Evolutionary conservation across 1,140 invertebrate species (phyloP).

Genomic region (Adelges cooleyi): DNA sequence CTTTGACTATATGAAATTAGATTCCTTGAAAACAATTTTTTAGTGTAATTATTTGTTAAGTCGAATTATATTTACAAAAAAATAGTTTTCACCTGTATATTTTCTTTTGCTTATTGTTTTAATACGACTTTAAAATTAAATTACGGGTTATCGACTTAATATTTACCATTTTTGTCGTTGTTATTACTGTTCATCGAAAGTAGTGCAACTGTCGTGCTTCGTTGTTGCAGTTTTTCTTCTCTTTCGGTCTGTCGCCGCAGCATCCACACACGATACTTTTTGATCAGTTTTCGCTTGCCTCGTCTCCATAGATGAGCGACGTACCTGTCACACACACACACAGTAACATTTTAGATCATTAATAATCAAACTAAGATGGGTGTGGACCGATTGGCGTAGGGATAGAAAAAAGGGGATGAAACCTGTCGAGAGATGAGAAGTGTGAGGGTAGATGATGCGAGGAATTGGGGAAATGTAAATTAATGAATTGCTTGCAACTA

Average conservation of each 20-base stretch:
- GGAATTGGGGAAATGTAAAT: background rate
- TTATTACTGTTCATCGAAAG: constrained; percentile 13
- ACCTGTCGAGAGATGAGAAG: background rate
- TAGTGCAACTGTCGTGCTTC: constrained; percentile 34
- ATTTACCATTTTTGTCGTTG: constrained; percentile 19
- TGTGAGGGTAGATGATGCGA: background rate
- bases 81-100: too few relatives aligned
- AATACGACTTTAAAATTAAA: too few relatives aligned
- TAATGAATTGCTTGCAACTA: constrained; percentile 26
- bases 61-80: too few relatives aligned
- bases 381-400: background rate
- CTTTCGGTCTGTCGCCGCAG: constrained; percentile 38
- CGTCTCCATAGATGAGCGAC: constrained; percentile 80
- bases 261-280: constrained; percentile 61
- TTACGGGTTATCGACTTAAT: too few relatives aligned
- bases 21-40: too few relatives aligned
- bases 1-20: too few relatives aligned
- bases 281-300: constrained; percentile 67
- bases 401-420: background rate
- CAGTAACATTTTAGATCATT: constrained; percentile 28
- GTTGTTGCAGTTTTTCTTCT: constrained; percentile 28
- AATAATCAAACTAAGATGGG: background rate
- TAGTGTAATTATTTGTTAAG: too few relatives aligned
- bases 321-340: constrained; percentile 46
- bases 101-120: too few relatives aligned